Evolutionary conservation across 2,113 vertebrate species (phyloP), one percentile per base, ranked within the genome.

Genomic region (Scophthalmus maximus): DNA sequence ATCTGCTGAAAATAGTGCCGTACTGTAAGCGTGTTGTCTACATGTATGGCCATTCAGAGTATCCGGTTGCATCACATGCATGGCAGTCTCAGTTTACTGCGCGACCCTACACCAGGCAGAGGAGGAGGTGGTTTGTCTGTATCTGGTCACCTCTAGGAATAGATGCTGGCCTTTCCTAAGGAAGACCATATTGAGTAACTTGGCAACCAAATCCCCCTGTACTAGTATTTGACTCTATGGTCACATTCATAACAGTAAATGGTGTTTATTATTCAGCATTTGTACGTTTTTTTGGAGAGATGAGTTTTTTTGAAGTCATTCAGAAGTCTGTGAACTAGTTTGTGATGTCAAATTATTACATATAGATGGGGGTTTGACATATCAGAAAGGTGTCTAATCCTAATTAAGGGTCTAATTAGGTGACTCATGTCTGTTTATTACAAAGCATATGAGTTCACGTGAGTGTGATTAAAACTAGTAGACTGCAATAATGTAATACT

Each of bases 111-210:
- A 51, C 23, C 32, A 56, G 73, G 49, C 59, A 46, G 73, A 79
- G 65, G 56, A 81, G 18, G 42, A n/a, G 67, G 64, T 40, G 49
- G 62, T 32, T 81, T 65, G 66, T 76, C 78, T 86, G 80, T 81
- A 88, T 84, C 78, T 65, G 84, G 85, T 82, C 76, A 76, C 32
- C 75, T 81, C 92, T 92, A 68, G 81, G 91, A 94, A 94, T 93
- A 94, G 93, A 91, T 52, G 63, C 50, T 90, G 87, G 76, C 87
- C 88, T 92, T 92, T 87, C 81, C 80, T 82, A 58, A 47, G 74
- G 65, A 82, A 34, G 57, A 75, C 67, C 86, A 84, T 85, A 83
- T 85, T 73, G 25, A 85, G 81, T 80, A 74, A 75, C 81, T 50
- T 64, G 47, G 87, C 69, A 79, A 36, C 57, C 27, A 18, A 47